Evolutionary conservation across 2,888 invertebrate genomes (phyloP).

Genomic region (Agrotis clavis): DNA sequence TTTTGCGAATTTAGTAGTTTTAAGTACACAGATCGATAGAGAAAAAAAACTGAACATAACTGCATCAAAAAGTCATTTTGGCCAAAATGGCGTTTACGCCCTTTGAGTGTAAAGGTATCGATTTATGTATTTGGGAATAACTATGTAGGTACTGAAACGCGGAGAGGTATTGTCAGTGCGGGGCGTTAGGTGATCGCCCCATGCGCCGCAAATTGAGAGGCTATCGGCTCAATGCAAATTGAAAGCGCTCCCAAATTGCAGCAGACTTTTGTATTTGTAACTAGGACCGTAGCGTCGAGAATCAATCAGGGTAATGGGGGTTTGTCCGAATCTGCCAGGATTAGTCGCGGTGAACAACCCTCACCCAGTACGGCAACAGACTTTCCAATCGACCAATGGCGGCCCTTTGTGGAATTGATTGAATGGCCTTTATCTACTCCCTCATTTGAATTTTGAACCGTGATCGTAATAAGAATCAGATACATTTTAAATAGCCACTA

Average conservation of each 20-base stretch:
- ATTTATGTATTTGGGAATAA: conserved; percentile 26
- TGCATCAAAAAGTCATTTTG: too few relatives aligned
- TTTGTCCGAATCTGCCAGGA: conserved; percentile 85
- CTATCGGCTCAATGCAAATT: conserved; percentile 85
- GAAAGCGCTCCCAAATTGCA: conserved; percentile 87
- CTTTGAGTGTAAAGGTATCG: too few relatives aligned
- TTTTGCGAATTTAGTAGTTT: too few relatives aligned
- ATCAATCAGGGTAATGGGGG: conserved; percentile 89
- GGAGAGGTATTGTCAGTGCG: conserved; percentile 45
- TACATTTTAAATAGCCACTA: conserved; percentile 30
- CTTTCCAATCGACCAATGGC: conserved; percentile 76
- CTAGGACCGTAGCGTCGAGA: conserved; percentile 81
- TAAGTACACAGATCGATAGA: too few relatives aligned
- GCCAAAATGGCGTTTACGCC: too few relatives aligned
- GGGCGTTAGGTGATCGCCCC: conserved; percentile 69
- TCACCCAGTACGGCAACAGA: conserved; percentile 69
- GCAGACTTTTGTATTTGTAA: conserved; percentile 88
- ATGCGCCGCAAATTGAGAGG: conserved; percentile 83
- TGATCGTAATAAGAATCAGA: conserved; percentile 52
- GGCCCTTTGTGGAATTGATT: conserved; percentile 79
- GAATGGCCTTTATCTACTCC: conserved; percentile 70
- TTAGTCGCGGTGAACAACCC: conserved; percentile 81
- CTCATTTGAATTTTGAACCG: conserved; percentile 56
- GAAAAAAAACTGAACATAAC: too few relatives aligned
- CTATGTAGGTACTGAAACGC: conserved; percentile 31